These are phyloP conservation scores for Acanthosepion lycidas DNA, from an alignment of 2,888 invertebrate genomes.

Conservation along the genomic window DNA sequence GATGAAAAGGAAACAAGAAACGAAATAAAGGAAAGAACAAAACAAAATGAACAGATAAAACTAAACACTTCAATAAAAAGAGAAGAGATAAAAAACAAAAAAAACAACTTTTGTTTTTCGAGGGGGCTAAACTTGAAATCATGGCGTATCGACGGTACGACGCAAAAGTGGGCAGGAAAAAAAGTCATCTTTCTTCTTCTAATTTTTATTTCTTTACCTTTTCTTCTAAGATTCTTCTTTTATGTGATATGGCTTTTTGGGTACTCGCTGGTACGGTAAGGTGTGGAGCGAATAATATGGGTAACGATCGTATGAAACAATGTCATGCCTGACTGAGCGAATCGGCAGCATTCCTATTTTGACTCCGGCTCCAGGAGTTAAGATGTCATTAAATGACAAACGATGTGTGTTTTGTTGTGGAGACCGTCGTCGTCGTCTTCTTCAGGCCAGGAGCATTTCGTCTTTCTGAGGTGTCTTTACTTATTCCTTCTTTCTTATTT, in stretches of 20 bases:
- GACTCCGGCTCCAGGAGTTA: neutral
- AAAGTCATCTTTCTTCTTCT: neutral
- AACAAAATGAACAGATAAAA: neutral
- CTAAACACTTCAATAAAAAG: neutral
- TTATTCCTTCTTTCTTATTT: too few species aligned
- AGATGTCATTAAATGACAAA: neutral
- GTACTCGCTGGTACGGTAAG: neutral
- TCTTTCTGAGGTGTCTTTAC: neutral
- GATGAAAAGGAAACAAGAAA: neutral
- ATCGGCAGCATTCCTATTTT: neutral
- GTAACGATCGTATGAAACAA: constrained; percentile 33
- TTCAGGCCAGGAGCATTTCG: neutral
- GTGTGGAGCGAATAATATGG: neutral
- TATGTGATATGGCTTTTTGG: neutral
- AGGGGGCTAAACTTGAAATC: neutral
- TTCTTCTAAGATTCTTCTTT: neutral
- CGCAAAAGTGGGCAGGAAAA: neutral
- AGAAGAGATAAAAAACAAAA: neutral
- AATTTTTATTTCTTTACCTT: neutral
- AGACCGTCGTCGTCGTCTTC: neutral
- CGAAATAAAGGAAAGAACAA: neutral
- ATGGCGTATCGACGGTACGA: neutral
- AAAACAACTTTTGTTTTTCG: neutral
- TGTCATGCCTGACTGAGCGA: constrained; percentile 4
- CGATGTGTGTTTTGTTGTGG: neutral